A percentile compares a stretch with the other conserved stretches of the same genome.
These are phyloP conservation scores for Montipora capricornis DNA, from an alignment of 64 coral and sea anemone species.

Conservation along the genomic window DNA sequence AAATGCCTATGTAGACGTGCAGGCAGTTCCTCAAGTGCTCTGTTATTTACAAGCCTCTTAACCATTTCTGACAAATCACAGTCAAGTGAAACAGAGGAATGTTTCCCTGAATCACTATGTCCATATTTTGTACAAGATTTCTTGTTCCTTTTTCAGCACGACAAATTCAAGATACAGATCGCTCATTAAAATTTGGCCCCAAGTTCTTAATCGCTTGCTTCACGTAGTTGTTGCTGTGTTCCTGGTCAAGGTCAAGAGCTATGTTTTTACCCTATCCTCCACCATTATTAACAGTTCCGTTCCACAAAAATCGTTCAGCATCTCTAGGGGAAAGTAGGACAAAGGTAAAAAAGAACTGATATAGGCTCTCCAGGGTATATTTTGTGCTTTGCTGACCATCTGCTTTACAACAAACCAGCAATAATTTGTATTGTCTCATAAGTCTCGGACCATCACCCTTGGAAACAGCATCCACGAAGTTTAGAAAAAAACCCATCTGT, in stretches of 20 bases:
- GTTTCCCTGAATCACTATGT: conserved; percentile 57
- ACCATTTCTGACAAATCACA: conserved; percentile 60
- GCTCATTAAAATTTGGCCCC: conserved; percentile 62
- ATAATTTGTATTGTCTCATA: conserved; percentile 25
- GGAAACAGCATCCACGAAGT: conserved; percentile 35
- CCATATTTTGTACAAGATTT: conserved; percentile 2
- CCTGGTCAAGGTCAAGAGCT: conserved; percentile 61
- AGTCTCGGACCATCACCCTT: conserved; percentile 50
- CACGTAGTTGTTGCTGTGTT: conserved; percentile 62
- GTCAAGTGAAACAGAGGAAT: conserved; percentile 14
- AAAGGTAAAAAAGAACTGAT: conserved; percentile 25
- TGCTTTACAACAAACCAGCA: conserved; percentile 20
- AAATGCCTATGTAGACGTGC: neutral
- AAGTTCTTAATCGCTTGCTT: conserved; percentile 73
- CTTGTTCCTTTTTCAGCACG: conserved; percentile 32
- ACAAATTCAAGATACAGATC: conserved; percentile 62
- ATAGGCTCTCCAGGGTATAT: neutral
- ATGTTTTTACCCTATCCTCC: conserved; percentile 26
- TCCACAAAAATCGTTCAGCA: conserved; percentile 36
- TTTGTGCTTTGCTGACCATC: neutral
- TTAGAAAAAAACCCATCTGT: neutral
- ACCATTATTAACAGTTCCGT: conserved; percentile 55
- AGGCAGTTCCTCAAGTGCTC: conserved; percentile 26
- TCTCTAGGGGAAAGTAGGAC: conserved; percentile 52
- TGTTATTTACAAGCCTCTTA: conserved; percentile 10